These are phyloP conservation scores for Synergus umbraculus DNA, from an alignment of 2,888 invertebrate genomes.

Conservation along the genomic window DNA sequence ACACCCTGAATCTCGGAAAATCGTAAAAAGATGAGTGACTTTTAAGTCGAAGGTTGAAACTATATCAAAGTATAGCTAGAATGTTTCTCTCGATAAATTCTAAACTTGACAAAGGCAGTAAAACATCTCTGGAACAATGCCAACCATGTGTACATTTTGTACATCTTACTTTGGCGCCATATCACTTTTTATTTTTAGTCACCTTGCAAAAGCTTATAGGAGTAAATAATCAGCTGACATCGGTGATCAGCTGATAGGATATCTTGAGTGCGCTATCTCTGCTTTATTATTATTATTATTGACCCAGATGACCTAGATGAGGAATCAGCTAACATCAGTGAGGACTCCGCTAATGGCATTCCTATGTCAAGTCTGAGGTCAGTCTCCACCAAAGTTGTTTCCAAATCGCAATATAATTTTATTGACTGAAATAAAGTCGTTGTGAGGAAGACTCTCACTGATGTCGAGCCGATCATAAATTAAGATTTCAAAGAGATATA, in stretches of 20 bases:
- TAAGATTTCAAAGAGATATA: conserved; percentile 42
- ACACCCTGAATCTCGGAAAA: neutral
- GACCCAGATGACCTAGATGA: conserved; percentile 19
- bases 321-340: neutral
- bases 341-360: conserved; percentile 21
- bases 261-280: conserved; percentile 40
- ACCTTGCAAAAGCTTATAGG: conserved; percentile 18
- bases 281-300: conserved; percentile 33
- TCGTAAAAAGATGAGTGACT: neutral
- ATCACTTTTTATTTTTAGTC: conserved; percentile 22
- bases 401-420: conserved; percentile 35
- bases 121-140: conserved; percentile 23
- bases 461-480: conserved; percentile 31
- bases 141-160: conserved; percentile 13
- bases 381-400: conserved; percentile 13
- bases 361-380: conserved; percentile 11
- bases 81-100: neutral
- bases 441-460: conserved; percentile 16
- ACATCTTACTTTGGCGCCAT: conserved; percentile 33
- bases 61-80: conserved; percentile 8
- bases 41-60: neutral
- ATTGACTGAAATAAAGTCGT: conserved; percentile 39
- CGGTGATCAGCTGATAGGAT: neutral
- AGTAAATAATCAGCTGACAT: conserved; percentile 25
- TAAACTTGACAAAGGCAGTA: conserved; percentile 10